Base-by-base conservation (phyloP, 2,113 vertebrate species). In the Alosa alosa region DNA sequence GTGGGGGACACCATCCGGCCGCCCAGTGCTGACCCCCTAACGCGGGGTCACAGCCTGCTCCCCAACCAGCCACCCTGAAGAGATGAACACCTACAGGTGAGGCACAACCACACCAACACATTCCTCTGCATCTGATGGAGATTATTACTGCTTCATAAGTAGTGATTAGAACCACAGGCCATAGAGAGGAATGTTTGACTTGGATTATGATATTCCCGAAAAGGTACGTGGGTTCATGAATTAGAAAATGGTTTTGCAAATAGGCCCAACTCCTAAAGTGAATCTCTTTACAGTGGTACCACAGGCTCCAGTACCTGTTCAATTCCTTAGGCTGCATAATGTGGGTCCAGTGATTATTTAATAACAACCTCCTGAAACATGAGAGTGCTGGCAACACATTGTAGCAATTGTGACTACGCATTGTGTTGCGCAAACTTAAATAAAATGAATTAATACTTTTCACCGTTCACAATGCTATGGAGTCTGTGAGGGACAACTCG, bases 1-100 rank as follows among this genome's bases (percentile, higher is more conserved):
- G 93, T 94, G 86, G 93, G 94, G 90, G 94, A 95, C 82, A 96
- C 94, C 95, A 95, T 95, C 39, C 88, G 75, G 91, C 84, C 82
- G 52, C 60, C 45, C 11, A 49, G 22, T 60, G 10, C 64, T 31
- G 83, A 87, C 85, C 50, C 84, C 87, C 86, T 81, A 85, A 81
- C 82, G 89, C 87, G 39, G 85, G 90, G 49, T 45, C 36, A 86
- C 82, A 60, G 89, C 85, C 22, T 81, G 90, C 89, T 90, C 81
- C 64, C 82, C 83, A 20, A 81, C 90, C 83, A 84, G 82, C 55
- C 86, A 20, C 86, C 83, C 90, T 90, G 85, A 17, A 31, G 50
- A n/a, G 57, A 60, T 2, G 49, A 8, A 68, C 68, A 75, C 11
- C 47, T 25, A 82, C 60, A 72, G 36, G 52, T 18, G 15, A 18